phyloP scores from a whole-genome alignment of 2,888 invertebrate genomes.

The Agonopterix arenella region DNA sequence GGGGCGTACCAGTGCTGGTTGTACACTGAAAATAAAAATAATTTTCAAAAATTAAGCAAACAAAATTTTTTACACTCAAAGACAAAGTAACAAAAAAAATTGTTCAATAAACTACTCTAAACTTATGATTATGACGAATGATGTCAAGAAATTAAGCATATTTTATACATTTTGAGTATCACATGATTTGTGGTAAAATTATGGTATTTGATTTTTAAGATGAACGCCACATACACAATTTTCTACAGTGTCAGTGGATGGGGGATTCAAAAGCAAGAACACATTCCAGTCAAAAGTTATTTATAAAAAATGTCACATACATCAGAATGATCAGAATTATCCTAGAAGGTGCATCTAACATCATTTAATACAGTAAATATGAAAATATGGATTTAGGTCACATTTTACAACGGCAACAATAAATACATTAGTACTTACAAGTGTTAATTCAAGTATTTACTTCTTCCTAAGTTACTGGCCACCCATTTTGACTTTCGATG shows the following conservation, averaged over 20 bases:
- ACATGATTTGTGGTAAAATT: no score
- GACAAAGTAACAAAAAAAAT: no score
- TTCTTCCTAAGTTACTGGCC: constrained; percentile 70
- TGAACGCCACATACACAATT: no score
- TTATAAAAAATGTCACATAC: not conserved
- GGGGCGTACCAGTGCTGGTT: constrained; percentile 54
- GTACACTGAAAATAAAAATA: constrained; percentile 54
- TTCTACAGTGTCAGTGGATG: no score
- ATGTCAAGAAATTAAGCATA: no score
- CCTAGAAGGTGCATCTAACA: constrained; percentile 5
- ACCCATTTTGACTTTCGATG: constrained; percentile 88
- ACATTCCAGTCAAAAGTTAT: not conserved
- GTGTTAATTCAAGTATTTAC: constrained; percentile 49
- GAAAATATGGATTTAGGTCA: constrained; percentile 9
- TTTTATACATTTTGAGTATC: no score
- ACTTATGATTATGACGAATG: no score
- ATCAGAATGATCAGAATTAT: constrained; percentile 1
- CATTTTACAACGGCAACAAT: constrained; percentile 14
- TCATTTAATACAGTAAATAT: constrained; percentile 8
- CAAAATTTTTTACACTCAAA: no score
- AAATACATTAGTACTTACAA: constrained; percentile 48
- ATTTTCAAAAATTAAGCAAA: constrained; percentile 3
- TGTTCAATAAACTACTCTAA: no score
- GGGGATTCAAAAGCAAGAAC: not conserved
- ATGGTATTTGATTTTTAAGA: no score